Evolutionary conservation across 1,140 invertebrate species (phyloP), one percentile per base, ranked within the genome.

Genomic region (Drosophila kohkoa): DNA sequence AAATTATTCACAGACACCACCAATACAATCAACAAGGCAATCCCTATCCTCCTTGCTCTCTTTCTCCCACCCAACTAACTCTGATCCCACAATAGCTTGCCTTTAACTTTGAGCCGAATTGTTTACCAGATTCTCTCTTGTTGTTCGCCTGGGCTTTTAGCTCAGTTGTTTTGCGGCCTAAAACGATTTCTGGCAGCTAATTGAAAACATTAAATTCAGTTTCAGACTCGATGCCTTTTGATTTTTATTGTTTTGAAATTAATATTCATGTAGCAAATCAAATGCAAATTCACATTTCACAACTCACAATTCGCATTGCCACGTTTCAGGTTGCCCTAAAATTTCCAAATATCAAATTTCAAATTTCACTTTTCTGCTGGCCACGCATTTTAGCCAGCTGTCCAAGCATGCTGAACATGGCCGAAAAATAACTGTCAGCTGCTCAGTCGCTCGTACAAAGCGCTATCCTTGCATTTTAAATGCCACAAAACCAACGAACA

Each of bases 1-100:
- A 88, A 87, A 87, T 88, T 87, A 87, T 87, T 87, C 83, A 87
- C 83, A 88, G 83, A 87, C 83, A 87, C 85, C 82, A 68, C 69
- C 81, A 65, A 79, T 76, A 82, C 80, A 82, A 82, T 85, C 81
- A 85, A 80, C 74, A 52, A 57, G 52, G 64, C 76, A 51, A 74
- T 25, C 20, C 20, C 60, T 16, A 65, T 43, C 58, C 15, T 41
- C 28, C 38, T 5, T 35, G 7, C 35, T 15, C 35, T 10, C 6
- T 10, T 38, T 38, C 32, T 20, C 64, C 48, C 43, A 15, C 13
- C 16, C 38, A 10, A 15, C 13, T 28, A 15, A n/a, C 45, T 38
- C 20, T 20, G n/a, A 15, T 1, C 3, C 4, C 43, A 15, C 8
- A 41, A 13, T 20, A 5, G 3, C 30, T 10, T 28, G 10, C 48